Evolutionary conservation across 2,797 vertebrate species (phyloP), one percentile per base, ranked within the genome.

Genomic region (Dermochelys coriacea): DNA sequence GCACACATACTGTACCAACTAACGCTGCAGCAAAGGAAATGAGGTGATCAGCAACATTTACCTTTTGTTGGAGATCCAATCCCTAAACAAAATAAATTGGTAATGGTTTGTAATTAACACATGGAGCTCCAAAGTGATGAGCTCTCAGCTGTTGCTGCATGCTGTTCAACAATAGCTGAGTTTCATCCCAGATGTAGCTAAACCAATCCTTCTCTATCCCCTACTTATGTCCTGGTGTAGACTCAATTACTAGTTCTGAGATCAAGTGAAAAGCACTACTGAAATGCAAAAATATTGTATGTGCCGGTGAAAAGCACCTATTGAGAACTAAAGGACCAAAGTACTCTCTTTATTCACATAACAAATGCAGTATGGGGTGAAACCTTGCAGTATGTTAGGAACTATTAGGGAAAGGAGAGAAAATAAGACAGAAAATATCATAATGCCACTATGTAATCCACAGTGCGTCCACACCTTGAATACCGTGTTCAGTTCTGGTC

Each of bases 141-240:
- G 1, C 45, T 59, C 12, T 2, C 31, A 71, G 51, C 45, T 21
- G 10, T 0, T 1, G 49, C 68, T 16, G 1, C 51, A 8, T 3
- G 0, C 64, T 59, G 8, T 5, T 8, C 11, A 71, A 19, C 4
- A 1, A 3, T 82, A 68, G 34, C 61, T 37, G 83, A 7, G 9
- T 3, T 0, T 5, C 49, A 50, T 47, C 23, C 6, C 34, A 8
- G 74, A 45, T 15, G 25, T 0, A 0, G 3, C 2, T 12, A 19
- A 2, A 47, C 6, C 2, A 0, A 12, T 16, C 9, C 90, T 68
- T 77, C 77, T 41, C 0, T 3, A 31, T 21, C 11, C 8, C 25
- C 11, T 0, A 27, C 15, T 47, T 15, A 74, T 74, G 0, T 41
- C 52, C 47, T 54, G 52, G 52, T 25, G 7, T 23, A 79, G 84